phyloP scores from a whole-genome alignment of 64 coral and sea anemone genomes.

The Pocillopora verrucosa region DNA sequence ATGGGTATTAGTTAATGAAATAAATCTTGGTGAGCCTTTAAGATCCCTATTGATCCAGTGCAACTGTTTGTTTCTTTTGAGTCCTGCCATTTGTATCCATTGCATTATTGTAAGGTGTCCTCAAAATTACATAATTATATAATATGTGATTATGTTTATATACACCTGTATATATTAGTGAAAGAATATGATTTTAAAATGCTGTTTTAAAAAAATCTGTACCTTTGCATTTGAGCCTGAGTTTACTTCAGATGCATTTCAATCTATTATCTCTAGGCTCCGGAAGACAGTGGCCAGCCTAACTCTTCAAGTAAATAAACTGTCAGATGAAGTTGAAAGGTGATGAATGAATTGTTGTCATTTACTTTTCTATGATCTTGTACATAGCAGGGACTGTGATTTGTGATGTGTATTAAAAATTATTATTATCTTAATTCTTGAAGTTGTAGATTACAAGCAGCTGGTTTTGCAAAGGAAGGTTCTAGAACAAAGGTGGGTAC shows the following conservation, averaged over 20 bases:
- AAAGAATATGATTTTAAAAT: too few species aligned
- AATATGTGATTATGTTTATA: too few species aligned
- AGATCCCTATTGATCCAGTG: too few species aligned
- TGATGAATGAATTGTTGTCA: neutral
- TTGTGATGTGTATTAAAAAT: neutral
- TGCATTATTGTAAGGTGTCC: too few species aligned
- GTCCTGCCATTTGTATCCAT: too few species aligned
- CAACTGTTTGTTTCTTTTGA: too few species aligned
- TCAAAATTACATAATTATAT: too few species aligned
- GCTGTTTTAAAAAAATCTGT: too few species aligned
- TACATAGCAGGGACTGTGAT: too few species aligned
- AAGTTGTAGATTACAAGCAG: conserved; percentile 15
- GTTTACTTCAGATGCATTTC: neutral
- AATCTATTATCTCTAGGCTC: conserved; percentile 2
- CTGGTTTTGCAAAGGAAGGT: conserved; percentile 24
- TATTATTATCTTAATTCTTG: neutral
- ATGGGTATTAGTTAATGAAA: too few species aligned
- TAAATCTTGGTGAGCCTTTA: too few species aligned
- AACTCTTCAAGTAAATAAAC: conserved; percentile 61
- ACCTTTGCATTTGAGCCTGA: neutral
- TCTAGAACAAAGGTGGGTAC: neutral
- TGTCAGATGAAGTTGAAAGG: conserved; percentile 50
- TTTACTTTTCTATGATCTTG: neutral
- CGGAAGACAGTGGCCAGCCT: conserved; percentile 58
- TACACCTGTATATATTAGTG: too few species aligned